Evolutionary conservation across 2,113 vertebrate species (phyloP), one percentile per base, ranked within the genome.

Genomic region (Atrichornis clamosus): DNA sequence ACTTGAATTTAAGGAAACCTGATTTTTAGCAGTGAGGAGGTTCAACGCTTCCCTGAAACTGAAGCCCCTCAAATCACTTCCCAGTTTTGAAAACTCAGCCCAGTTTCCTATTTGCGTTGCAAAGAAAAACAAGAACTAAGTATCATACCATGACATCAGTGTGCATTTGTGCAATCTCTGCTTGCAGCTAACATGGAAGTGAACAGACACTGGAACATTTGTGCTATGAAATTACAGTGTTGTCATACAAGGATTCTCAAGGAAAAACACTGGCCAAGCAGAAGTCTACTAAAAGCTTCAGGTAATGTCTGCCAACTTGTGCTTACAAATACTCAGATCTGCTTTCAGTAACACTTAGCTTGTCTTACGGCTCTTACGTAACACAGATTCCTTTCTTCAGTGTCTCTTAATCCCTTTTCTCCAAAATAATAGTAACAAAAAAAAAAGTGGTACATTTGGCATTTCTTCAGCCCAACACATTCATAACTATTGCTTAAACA

Each of bases 391-490:
- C 68, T 93, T 76, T 76, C 81, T 63, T 87, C 44, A 47, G 28
- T 50, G 27, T 86, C 62, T 96, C 95, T 95, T 91, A 84, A 93
- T 95, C 93, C 90, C 92, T 96, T 95, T 95, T 96, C 79, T 82
- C 89, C 22, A 83, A 75, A 90, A 93, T 53, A 97, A 75, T 63
- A 72, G 62, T 17, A 58, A 41, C 15, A 16, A 75, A 73, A 81
- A 80, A 80, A 80, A 84, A 85, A 88, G 85, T 93, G 55, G 39
- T 84, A 81, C 47, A 84, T 95, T 77, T 95, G 92, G 93, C 79
- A 96, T 96, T 92, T 88, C 65, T 97, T 97, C 90, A 97, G 89
- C 91, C 96, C 89, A 87, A 88, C 64, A 95, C 78, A 78, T 75
- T 89, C 64, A 47, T 75, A 86, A 93, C 68, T 94, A 94, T 70